phyloP scores from a whole-genome alignment of 2,113 vertebrate genomes.

The Colius striatus region DNA sequence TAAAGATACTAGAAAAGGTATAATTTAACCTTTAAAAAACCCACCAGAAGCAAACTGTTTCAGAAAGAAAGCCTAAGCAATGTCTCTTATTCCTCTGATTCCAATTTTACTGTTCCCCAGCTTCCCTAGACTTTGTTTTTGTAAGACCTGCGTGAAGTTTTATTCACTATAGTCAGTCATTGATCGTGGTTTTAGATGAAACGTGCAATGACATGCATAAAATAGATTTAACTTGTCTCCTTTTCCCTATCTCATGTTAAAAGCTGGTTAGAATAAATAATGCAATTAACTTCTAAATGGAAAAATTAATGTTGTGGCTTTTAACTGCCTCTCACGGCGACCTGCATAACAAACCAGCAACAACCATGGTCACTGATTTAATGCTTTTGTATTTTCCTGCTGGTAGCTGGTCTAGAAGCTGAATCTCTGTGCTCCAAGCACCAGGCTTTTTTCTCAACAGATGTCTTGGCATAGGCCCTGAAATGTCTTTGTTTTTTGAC shows the following conservation, averaged over 20 bases:
- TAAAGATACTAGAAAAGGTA: background rate
- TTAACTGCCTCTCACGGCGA: background rate
- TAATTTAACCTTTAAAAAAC: background rate
- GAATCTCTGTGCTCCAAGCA: background rate
- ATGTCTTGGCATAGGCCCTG: background rate
- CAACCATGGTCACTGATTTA: accelerated
- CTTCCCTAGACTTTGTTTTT: background rate
- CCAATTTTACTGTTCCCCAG: background rate
- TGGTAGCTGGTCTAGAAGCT: background rate
- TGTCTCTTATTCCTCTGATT: background rate
- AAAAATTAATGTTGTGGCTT: background rate
- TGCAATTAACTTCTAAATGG: background rate
- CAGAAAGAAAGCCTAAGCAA: background rate
- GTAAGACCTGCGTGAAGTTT: background rate
- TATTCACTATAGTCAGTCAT: background rate
- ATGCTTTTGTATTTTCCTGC: background rate
- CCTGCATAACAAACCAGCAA: background rate
- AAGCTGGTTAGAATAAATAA: background rate
- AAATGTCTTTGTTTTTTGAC: background rate
- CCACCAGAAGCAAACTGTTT: background rate
- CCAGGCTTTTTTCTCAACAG: background rate
- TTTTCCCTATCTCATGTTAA: background rate
- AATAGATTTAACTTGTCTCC: background rate
- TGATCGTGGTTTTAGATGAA: background rate
- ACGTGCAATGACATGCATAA: background rate